phyloP scores from a whole-genome alignment of 2,888 invertebrate species.

The Amphipyra tragopoginis region DNA sequence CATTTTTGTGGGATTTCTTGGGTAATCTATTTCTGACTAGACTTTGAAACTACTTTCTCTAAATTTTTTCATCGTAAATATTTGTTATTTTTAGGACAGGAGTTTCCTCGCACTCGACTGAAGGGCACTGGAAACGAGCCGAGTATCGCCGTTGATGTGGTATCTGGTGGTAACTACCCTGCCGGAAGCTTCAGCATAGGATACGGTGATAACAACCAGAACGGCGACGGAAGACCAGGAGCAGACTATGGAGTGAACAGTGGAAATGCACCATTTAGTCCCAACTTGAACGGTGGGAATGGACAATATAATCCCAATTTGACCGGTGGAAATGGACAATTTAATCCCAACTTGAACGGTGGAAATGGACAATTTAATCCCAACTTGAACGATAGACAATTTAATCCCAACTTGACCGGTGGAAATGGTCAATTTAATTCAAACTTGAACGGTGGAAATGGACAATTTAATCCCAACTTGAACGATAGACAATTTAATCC shows the following conservation, averaged over 20 bases:
- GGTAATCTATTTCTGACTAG: too few species aligned
- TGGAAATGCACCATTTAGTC: constrained; percentile 3
- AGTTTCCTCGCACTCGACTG: not conserved
- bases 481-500: constrained; percentile 3
- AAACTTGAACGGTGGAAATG: not conserved
- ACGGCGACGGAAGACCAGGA: constrained; percentile 7
- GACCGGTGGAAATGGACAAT: not conserved
- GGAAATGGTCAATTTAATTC: constrained; percentile 3
- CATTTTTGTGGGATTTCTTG: too few species aligned
- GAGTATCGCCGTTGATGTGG: constrained; percentile 19
- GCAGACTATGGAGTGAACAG: constrained; percentile 4
- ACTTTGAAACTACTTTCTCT: too few species aligned
- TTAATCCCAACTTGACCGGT: constrained; percentile 15
- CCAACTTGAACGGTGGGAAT: constrained; percentile 1
- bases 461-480: constrained; percentile 8
- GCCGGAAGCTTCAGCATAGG: constrained; percentile 39
- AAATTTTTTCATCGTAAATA: too few species aligned
- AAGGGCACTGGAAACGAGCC: constrained; percentile 24
- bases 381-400: not conserved
- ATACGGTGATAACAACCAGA: constrained; percentile 3
- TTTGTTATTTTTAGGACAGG: constrained; percentile 30
- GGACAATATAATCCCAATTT: constrained; percentile 9
- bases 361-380: constrained; percentile 4
- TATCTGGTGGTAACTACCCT: constrained; percentile 31
- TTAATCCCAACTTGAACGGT: too few species aligned